Base-by-base conservation (phyloP, 2,888 invertebrate genomes). In the Ferdinandea cuprea region DNA sequence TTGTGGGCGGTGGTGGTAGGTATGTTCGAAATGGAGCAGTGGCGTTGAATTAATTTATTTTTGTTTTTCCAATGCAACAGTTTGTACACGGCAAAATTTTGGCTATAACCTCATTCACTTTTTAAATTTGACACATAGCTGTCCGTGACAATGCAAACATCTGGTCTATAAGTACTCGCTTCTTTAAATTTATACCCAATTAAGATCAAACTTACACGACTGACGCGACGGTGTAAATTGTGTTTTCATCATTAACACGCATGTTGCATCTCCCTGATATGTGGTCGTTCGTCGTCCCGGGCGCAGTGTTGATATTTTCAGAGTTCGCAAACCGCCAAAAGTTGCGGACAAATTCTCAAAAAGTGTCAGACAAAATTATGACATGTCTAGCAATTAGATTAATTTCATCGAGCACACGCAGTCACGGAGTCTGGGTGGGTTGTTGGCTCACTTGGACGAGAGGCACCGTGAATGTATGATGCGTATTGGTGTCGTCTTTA, bases 361-460 rank as follows among this genome's bases (percentile, higher is more conserved):
- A 71, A 59, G 72, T 78, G 83, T 83, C 83, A 83, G 78, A 83
- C 78, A 78, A 42, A 83, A 83, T 87, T 87, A 87, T 87, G 87
- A 87, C 87, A 87, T 87, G 86, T 86, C 85, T 85, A 86, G 87
- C 87, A 87, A 87, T 87, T 87, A 87, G 87, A 87, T 87, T 86
- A 87, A 86, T 87, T 87, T 86, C 68, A 61, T 48, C 56, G 83
- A 73, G 72, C 83, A 78, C 37, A 35, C 68, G 78, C 42, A 83
- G 83, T 83, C 83, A 63, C 28, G 17, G 37, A 78, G 83, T 83
- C 83, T 83, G 83, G 83, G 83, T 73, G 72, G 77, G 77, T 81
- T 77, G 58, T 65, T 77, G 81, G 81, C 63, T 81, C 77, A 77
- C 46, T 65, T 54, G 44, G 30, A 42, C 54, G 56, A 13, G 13